Conservation (phyloP, 1,140 invertebrate species). For the Drosophila ananassae region DNA sequence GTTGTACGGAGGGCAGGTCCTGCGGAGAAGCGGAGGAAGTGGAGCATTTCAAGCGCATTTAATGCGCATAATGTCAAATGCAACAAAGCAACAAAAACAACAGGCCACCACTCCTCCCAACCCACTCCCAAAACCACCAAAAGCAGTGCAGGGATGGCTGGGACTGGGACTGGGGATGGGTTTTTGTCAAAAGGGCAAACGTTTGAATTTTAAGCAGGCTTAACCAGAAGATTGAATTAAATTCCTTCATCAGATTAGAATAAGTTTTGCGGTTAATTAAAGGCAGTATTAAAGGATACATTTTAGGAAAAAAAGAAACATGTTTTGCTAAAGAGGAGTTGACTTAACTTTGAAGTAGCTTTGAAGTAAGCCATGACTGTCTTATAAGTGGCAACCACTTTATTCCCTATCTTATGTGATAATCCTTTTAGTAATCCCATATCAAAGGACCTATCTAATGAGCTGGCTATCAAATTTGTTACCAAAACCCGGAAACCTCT, state of each 20-base stretch:
- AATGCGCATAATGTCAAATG: conserved; percentile 71
- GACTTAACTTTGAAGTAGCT: too few relatives aligned
- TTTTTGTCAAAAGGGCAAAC: conserved; percentile 21
- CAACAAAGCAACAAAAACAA: conserved; percentile 48
- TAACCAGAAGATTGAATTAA: conserved; percentile 18
- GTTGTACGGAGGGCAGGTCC: neutral
- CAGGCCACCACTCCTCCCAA: neutral
- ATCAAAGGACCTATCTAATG: neutral
- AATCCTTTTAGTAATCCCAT: neutral
- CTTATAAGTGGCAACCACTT: neutral
- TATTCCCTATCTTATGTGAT: neutral
- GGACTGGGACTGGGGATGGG: neutral
- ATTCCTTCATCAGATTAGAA: conserved; percentile 23
- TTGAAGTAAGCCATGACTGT: too few relatives aligned
- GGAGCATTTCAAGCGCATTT: conserved; percentile 65
- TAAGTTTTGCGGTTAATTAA: conserved; percentile 20
- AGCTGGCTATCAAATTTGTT: neutral
- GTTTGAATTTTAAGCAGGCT: conserved; percentile 30
- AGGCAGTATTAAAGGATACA: too few relatives aligned
- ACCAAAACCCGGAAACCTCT: neutral
- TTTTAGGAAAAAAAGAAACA: too few relatives aligned
- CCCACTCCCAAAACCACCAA: conserved; percentile 25
- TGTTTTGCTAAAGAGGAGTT: too few relatives aligned
- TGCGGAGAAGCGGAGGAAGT: conserved; percentile 10
- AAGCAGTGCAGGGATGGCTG: neutral